phyloP scores from a whole-genome alignment of 2,797 vertebrate species.

The Sebastes miniatus region DNA sequence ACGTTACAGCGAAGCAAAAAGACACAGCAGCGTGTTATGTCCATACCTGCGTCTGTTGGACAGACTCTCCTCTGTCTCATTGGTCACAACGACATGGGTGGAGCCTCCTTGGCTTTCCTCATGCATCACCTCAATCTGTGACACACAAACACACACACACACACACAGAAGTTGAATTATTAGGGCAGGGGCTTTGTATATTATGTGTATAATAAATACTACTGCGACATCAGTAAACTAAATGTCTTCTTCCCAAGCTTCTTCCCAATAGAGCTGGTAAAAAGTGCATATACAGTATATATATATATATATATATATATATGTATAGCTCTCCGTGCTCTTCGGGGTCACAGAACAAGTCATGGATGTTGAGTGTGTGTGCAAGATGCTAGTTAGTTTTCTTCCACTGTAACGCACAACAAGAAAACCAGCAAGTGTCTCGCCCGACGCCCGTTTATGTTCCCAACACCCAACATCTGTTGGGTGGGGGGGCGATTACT shows the following conservation, averaged over 20 bases:
- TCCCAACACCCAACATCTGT: neutral
- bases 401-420: neutral
- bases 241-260: neutral
- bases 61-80: slow-evolving; percentile 87
- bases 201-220: neutral
- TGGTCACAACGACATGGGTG: slow-evolving; percentile 82
- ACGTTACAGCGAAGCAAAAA: neutral
- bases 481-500: neutral
- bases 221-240: neutral
- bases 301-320: too few species aligned
- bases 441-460: neutral
- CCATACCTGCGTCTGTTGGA: slow-evolving; percentile 89
- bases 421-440: neutral
- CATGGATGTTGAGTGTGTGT: neutral
- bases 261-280: neutral
- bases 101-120: slow-evolving; percentile 89
- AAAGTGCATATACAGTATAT: too few species aligned
- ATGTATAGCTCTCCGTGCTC: too few species aligned
- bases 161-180: neutral
- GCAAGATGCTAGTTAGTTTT: neutral
- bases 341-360: too few species aligned
- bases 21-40: neutral
- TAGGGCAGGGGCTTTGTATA: neutral
- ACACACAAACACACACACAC: slow-evolving; percentile 35
- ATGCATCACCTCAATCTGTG: slow-evolving; percentile 93